Evolutionary conservation across 2,113 vertebrate species (phyloP).

Genomic region (Carollia perspicillata): DNA sequence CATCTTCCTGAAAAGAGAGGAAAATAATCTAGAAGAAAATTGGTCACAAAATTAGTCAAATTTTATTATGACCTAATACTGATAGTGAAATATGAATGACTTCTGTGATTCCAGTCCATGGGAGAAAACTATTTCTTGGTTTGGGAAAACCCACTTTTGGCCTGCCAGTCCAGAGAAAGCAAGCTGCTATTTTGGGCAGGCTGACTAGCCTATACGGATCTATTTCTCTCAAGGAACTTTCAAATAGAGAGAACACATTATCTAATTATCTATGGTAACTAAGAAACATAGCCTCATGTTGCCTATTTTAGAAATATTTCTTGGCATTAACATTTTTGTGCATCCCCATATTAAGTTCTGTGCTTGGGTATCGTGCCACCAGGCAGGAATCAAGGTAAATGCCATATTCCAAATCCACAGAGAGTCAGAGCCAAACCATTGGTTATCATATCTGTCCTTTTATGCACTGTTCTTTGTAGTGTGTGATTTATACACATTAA

Average conservation of each 20-base stretch:
- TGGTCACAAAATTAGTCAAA: not conserved
- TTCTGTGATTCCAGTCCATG: not conserved
- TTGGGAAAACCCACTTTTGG: not conserved
- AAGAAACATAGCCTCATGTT: constrained; percentile 59
- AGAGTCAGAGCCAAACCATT: not conserved
- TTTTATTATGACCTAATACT: not conserved
- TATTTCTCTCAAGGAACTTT: constrained; percentile 32
- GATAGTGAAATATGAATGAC: not conserved
- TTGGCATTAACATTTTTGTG: constrained; percentile 79
- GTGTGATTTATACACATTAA: constrained; percentile 64
- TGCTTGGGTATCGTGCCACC: constrained; percentile 54
- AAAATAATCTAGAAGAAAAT: not conserved
- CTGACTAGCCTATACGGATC: not conserved
- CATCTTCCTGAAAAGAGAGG: not conserved
- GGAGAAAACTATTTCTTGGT: not conserved
- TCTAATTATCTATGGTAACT: constrained; percentile 58
- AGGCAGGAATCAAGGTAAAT: constrained; percentile 68
- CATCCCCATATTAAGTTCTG: constrained; percentile 77
- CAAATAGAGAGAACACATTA: constrained; percentile 56
- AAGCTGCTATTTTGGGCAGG: not conserved
- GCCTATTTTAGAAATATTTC: constrained; percentile 77
- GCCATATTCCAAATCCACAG: constrained; percentile 36
- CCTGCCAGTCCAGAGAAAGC: not conserved
- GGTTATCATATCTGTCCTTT: constrained; percentile 60
- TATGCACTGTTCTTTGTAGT: constrained; percentile 49